phyloP scores from a whole-genome alignment of 2,888 invertebrate species.

The Slavum lentiscoides region DNA sequence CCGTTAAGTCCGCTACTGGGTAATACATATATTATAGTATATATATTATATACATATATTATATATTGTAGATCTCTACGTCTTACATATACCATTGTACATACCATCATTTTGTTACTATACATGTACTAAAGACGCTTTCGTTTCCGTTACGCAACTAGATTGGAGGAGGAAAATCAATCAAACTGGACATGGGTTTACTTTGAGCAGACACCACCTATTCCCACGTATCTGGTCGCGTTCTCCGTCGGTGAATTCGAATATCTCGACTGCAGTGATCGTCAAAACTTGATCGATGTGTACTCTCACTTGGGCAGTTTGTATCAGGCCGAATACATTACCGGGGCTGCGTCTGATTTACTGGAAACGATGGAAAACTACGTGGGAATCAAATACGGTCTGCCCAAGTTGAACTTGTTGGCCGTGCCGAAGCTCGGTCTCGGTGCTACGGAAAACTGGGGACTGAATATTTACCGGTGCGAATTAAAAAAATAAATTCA shows the following conservation, averaged over 20 bases:
- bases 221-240: constrained; percentile 72
- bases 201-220: constrained; percentile 55
- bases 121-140: neutral
- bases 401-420: constrained; percentile 73
- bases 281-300: constrained; percentile 54
- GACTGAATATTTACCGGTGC: constrained; percentile 68
- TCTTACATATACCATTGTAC: no score
- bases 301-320: constrained; percentile 54
- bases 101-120: neutral
- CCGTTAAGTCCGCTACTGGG: no score
- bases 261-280: neutral
- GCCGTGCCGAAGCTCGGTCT: constrained; percentile 79
- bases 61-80: no score
- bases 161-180: neutral
- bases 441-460: constrained; percentile 79
- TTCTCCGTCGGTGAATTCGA: constrained; percentile 81
- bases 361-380: constrained; percentile 67
- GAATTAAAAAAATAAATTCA: neutral
- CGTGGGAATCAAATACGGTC: constrained; percentile 64
- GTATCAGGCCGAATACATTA: constrained; percentile 62
- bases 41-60: no score
- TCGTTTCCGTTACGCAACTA: neutral
- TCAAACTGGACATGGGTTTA: constrained; percentile 5
- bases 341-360: constrained; percentile 65
- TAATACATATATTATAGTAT: no score